Evolutionary conservation across 2,888 invertebrate species (phyloP), one percentile per base, ranked within the genome.

Genomic region (Tachina lurida): DNA sequence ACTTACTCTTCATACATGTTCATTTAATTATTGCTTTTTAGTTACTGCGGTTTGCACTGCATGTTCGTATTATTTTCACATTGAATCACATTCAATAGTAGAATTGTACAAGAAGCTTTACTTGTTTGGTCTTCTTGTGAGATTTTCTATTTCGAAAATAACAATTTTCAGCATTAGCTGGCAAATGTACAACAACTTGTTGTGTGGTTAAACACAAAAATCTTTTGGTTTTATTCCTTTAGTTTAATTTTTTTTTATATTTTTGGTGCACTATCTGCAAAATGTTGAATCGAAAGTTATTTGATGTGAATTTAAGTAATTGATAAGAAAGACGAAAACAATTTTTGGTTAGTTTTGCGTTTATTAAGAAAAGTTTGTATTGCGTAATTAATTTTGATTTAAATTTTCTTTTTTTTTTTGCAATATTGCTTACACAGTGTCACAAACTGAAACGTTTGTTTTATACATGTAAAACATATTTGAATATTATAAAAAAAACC

Each of bases 161-260:
- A 73, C 76, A 86, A 62, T 83, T 79, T 76, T 73, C 54, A 17
- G 76, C 79, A 86, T 73, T 88, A 85, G 88, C 84, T 88, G 87
- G 87, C 87, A 87, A 87, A 84, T 88, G 88, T 87, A 88, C 87
- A 88, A 87, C 88, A 87, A 88, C 87, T 88, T 88, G 88, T 88
- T 88, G 85, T 88, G 88, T 65, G 88, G 88, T 88, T 87, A 78
- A 78, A 87, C 87, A 82, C 86, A 87, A 84, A 87, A 87, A 86
- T 88, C 87, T 88, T 87, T 82, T 74, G 67, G 88, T 87, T 85
- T 76, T 45, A 68, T 70, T 68, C 17, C 19, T 49, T 70, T 54
- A 47, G 19, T 31, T 31, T 31, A 7, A 0, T 7, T 31, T 2
- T 54, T 56, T 49, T 43, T 31, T 31, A 3, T 31, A n/a, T 31